A percentile compares a stretch with the other conserved stretches of the same genome.
Conservation (phyloP, 1,140 invertebrate species). For the Centruroides sculpturatus region DNA sequence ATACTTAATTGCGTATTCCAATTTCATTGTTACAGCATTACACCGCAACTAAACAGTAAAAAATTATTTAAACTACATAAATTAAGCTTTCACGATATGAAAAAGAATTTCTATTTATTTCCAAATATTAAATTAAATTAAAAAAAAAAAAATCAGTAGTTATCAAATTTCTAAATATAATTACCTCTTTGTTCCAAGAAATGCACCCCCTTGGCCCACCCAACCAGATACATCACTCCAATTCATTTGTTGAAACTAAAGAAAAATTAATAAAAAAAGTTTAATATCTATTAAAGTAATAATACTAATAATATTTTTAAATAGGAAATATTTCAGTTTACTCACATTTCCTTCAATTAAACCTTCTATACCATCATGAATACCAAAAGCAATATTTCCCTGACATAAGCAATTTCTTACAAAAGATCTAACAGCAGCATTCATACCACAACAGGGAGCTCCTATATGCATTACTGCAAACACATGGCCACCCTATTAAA, state of each 20-base stretch:
- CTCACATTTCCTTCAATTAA: constrained; percentile 50
- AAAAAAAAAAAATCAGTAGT: background rate
- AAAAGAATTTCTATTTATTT: too few relatives aligned
- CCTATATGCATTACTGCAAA: constrained; percentile 95
- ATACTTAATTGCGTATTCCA: too few relatives aligned
- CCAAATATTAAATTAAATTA: too few relatives aligned
- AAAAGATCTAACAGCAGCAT: constrained; percentile 91
- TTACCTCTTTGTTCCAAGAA: constrained; percentile 69
- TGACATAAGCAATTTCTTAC: constrained; percentile 83
- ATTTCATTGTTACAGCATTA: too few relatives aligned
- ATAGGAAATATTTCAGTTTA: background rate
- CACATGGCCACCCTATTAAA: constrained; percentile 2
- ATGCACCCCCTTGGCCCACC: constrained; percentile 88
- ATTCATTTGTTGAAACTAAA: constrained; percentile 44
- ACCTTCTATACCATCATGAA: constrained; percentile 90
- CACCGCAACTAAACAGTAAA: too few relatives aligned
- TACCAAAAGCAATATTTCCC: constrained; percentile 71
- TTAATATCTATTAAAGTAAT: too few relatives aligned
- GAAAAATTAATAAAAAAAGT: background rate
- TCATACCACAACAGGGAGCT: constrained; percentile 96
- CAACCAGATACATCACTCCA: constrained; percentile 95
- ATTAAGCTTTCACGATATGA: too few relatives aligned
- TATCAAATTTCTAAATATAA: background rate
- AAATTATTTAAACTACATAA: background rate
- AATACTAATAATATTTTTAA: too few relatives aligned